These are phyloP conservation scores for Leucophenga varia DNA, from an alignment of 1,140 invertebrate species.

Conservation along the genomic window DNA sequence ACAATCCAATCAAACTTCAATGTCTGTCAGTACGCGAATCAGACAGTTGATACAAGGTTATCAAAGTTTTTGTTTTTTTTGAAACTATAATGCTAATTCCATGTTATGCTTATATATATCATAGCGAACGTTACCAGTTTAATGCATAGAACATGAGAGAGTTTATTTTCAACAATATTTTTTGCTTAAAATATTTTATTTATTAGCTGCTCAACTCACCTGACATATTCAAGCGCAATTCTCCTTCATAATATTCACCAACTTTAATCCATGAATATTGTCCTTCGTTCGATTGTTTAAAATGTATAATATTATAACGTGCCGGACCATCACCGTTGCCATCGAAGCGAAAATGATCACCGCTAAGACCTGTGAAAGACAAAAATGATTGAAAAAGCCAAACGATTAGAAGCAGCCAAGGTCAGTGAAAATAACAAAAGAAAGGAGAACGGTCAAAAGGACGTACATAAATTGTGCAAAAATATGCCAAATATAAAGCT, in stretches of 20 bases:
- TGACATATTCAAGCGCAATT: slow-evolving; percentile 76
- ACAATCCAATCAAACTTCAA: no score
- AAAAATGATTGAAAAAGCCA: background rate
- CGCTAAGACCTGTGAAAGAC: slow-evolving; percentile 72
- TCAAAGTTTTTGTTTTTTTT: no score
- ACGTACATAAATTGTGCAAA: no score
- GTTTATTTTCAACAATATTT: background rate
- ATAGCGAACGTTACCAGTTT: background rate
- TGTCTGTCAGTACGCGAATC: no score
- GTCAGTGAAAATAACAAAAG: no score
- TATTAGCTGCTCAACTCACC: no score
- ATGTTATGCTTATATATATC: background rate
- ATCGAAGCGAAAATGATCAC: slow-evolving; percentile 88
- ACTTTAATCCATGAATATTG: slow-evolving; percentile 84
- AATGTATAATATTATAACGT: slow-evolving; percentile 93
- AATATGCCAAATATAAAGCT: no score
- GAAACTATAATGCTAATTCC: no score
- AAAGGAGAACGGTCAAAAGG: no score
- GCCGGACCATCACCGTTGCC: slow-evolving; percentile 88
- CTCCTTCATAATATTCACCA: slow-evolving; percentile 78
- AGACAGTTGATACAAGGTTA: no score
- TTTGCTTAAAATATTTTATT: slow-evolving; percentile 3
- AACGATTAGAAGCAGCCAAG: background rate
- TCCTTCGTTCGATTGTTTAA: slow-evolving; percentile 76
- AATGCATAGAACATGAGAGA: background rate